phyloP scores from a whole-genome alignment of 2,797 vertebrate species.

The Phaenicophaeus curvirostris region DNA sequence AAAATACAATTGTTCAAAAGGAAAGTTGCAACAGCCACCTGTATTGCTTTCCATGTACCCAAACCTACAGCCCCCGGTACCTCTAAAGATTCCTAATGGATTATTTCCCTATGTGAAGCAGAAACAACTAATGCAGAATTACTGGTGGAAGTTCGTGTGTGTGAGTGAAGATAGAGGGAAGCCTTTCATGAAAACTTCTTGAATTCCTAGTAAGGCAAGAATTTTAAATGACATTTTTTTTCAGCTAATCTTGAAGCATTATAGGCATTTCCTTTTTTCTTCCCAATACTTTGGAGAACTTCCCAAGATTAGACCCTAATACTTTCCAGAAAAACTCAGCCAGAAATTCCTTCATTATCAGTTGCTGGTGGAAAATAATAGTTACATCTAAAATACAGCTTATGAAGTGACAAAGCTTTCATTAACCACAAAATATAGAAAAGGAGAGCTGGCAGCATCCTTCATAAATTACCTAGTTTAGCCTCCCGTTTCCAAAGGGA shows the following conservation, averaged over 20 bases:
- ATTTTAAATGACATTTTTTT: accelerated
- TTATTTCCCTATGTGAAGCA: background rate
- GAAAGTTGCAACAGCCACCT: background rate
- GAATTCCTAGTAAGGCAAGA: background rate
- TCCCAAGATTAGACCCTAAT: background rate
- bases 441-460: background rate
- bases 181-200: background rate
- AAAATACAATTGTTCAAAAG: background rate
- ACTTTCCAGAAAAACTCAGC: background rate
- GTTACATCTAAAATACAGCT: background rate
- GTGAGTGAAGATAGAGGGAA: background rate
- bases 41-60: background rate
- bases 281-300: background rate
- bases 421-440: background rate
- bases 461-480: background rate
- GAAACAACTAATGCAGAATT: background rate
- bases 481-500: background rate
- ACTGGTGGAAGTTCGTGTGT: background rate
- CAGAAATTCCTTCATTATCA: background rate
- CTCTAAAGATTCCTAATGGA: background rate
- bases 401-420: background rate
- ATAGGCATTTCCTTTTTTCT: background rate
- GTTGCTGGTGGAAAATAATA: background rate
- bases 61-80: background rate
- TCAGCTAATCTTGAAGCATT: background rate